phyloP scores from a whole-genome alignment of 1,140 invertebrate genomes.

The Ruditapes philippinarum region DNA sequence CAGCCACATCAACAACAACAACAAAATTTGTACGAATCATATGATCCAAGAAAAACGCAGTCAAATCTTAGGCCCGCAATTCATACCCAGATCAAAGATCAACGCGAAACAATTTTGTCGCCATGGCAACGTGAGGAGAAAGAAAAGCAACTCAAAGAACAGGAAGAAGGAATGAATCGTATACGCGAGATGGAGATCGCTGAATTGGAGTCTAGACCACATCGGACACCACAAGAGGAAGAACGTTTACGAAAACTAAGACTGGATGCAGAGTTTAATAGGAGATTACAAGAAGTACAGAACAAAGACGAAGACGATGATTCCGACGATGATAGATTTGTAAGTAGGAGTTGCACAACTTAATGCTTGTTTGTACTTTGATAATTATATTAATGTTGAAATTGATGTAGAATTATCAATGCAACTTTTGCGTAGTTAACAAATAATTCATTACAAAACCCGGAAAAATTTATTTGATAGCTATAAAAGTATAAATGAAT shows the following conservation, averaged over 20 bases:
- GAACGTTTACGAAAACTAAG: slow-evolving; percentile 82
- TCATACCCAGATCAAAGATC: slow-evolving; percentile 67
- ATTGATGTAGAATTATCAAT: too few relatives aligned
- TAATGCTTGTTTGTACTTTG: too few relatives aligned
- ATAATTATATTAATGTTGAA: too few relatives aligned
- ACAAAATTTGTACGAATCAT: slow-evolving; percentile 77
- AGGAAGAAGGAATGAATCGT: slow-evolving; percentile 76
- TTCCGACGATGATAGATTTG: slow-evolving; percentile 82
- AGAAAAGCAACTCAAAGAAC: slow-evolving; percentile 80
- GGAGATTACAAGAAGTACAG: slow-evolving; percentile 81
- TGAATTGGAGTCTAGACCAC: slow-evolving; percentile 79
- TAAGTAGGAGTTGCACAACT: slow-evolving; percentile 72
- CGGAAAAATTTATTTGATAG: too few relatives aligned
- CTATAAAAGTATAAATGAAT: too few relatives aligned
- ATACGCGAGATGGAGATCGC: slow-evolving; percentile 81
- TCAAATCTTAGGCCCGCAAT: slow-evolving; percentile 19
- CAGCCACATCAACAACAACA: slow-evolving; percentile 69
- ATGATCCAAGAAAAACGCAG: slow-evolving; percentile 69
- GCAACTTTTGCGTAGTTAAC: too few relatives aligned
- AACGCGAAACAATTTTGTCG: slow-evolving; percentile 70
- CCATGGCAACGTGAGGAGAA: slow-evolving; percentile 85
- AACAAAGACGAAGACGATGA: slow-evolving; percentile 83
- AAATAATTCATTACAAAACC: too few relatives aligned
- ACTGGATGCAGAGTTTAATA: slow-evolving; percentile 85
- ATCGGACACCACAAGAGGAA: slow-evolving; percentile 82